These are phyloP conservation scores for Cyclargus thomasi DNA, from an alignment of 1,140 invertebrate genomes.

Conservation along the genomic window DNA sequence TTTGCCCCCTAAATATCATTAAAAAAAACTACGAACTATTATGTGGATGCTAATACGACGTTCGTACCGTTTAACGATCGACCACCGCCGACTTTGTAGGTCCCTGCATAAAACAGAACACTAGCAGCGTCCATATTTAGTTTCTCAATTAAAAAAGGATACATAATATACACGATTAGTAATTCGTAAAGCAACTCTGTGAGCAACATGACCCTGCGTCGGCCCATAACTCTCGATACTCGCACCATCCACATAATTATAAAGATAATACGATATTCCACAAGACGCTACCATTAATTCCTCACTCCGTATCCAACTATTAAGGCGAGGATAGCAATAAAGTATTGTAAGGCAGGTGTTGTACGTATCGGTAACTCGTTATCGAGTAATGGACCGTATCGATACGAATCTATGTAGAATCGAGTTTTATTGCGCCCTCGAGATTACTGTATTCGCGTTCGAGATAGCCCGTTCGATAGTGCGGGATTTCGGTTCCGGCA, in stretches of 20 bases:
- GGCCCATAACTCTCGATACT: background rate
- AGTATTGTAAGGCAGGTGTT: constrained; percentile 36
- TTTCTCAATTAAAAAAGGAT: background rate
- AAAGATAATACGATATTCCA: constrained; percentile 16
- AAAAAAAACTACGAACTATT: too few species aligned
- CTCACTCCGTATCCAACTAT: constrained; percentile 35
- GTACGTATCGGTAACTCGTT: constrained; percentile 35
- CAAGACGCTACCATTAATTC: constrained; percentile 32
- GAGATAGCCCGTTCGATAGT: constrained; percentile 20
- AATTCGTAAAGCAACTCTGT: too few species aligned
- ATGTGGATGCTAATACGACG: too few species aligned
- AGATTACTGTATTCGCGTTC: constrained; percentile 27
- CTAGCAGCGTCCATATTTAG: too few species aligned
- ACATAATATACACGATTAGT: too few species aligned
- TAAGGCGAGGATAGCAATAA: constrained; percentile 36
- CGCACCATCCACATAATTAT: constrained; percentile 5
- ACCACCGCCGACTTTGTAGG: too few species aligned
- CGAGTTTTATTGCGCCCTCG: constrained; percentile 33
- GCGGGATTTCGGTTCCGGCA: constrained; percentile 22
- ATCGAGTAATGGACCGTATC: constrained; percentile 37
- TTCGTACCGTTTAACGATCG: too few species aligned
- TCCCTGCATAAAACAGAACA: too few species aligned
- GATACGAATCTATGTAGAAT: constrained; percentile 37
- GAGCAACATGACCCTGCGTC: background rate
- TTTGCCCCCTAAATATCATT: too few species aligned